Conservation (phyloP, 2,888 invertebrate genomes). For the Dryocosmus kuriphilus region DNA sequence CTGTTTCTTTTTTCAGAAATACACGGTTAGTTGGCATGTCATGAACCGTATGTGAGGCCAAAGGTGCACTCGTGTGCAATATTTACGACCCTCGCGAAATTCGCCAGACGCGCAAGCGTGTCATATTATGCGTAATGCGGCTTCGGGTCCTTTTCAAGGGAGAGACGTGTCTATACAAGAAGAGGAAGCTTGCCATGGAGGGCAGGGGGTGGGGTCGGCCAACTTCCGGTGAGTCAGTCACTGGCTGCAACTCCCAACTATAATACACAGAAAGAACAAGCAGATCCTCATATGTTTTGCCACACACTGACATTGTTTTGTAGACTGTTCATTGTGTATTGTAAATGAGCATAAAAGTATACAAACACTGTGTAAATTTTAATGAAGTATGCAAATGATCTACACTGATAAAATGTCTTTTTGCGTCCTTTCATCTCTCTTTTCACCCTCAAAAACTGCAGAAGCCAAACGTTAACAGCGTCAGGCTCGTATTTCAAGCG, state of each 20-base stretch:
- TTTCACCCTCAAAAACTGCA: background rate
- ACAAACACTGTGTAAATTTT: slow-evolving; percentile 1
- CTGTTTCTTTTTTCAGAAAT: background rate
- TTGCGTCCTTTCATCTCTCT: background rate
- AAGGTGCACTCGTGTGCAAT: background rate
- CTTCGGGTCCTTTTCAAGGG: slow-evolving; percentile 5
- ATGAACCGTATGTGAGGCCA: background rate
- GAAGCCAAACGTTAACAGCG: background rate
- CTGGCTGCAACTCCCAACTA: slow-evolving; percentile 58
- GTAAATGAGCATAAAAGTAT: background rate
- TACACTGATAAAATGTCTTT: background rate
- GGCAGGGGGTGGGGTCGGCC: slow-evolving; percentile 66
- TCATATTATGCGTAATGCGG: slow-evolving; percentile 32
- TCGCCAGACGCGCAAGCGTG: slow-evolving; percentile 30
- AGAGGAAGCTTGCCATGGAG: slow-evolving; percentile 47
- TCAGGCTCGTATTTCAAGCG: background rate
- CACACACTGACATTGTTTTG: slow-evolving; percentile 40
- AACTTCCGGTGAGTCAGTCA: slow-evolving; percentile 75
- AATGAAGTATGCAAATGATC: slow-evolving; percentile 8
- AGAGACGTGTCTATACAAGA: slow-evolving; percentile 48
- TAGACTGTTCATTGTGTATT: background rate
- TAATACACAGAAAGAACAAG: too few relatives aligned
- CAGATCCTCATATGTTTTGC: slow-evolving; percentile 48
- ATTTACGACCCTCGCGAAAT: slow-evolving; percentile 29
- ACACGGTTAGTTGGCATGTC: slow-evolving; percentile 6